Conservation (phyloP, 2,113 vertebrate species). For the Caranx ignobilis region DNA sequence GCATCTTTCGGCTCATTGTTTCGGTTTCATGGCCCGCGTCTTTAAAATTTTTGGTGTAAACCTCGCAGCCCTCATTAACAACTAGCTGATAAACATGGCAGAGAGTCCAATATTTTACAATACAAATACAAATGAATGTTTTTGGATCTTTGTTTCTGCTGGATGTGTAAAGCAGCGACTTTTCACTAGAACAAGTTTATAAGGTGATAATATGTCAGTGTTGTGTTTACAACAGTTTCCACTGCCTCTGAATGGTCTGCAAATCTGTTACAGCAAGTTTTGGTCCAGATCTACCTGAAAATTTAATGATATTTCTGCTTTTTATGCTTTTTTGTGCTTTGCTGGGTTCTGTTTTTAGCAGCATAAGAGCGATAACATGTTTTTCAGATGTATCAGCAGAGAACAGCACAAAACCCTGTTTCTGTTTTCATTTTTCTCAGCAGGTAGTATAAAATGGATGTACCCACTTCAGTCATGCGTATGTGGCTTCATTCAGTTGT, state of each 20-base stretch:
- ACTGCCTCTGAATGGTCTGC: background rate
- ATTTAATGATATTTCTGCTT: background rate
- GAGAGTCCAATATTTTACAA: background rate
- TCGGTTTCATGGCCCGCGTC: too few relatives aligned
- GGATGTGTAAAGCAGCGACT: background rate
- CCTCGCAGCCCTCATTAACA: background rate
- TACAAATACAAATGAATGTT: background rate
- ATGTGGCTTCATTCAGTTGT: slow-evolving; percentile 19
- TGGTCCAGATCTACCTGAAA: background rate
- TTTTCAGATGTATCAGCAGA: background rate
- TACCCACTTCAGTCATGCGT: slow-evolving; percentile 7
- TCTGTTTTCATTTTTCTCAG: background rate
- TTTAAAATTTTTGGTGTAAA: background rate
- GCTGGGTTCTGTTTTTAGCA: background rate
- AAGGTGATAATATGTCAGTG: background rate
- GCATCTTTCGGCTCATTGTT: too few relatives aligned
- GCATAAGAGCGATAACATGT: background rate
- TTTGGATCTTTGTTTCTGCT: background rate
- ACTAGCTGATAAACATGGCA: background rate
- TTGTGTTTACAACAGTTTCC: background rate
- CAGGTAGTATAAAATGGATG: background rate
- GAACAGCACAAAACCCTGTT: background rate
- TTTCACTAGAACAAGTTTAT: too few relatives aligned
- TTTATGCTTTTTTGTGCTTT: background rate
- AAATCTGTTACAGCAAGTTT: background rate